Conservation (phyloP, 2,888 invertebrate species). For the Thecophora atra region DNA sequence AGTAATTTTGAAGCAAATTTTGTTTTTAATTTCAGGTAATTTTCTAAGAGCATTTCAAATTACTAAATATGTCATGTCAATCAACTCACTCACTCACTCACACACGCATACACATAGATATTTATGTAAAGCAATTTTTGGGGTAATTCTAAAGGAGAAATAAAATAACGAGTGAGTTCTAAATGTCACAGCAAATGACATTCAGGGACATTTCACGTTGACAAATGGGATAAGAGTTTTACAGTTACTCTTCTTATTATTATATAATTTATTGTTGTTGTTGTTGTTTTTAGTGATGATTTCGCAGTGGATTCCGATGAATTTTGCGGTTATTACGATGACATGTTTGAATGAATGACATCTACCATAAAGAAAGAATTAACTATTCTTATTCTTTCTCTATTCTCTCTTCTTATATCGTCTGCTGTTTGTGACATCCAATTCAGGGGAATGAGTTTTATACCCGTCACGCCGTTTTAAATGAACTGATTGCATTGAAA, state of each 20-base stretch:
- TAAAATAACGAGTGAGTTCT: background rate
- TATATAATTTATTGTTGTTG: background rate
- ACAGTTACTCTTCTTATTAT: background rate
- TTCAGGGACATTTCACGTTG: constrained; percentile 20
- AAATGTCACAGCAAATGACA: constrained; percentile 25
- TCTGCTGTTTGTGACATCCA: too few relatives aligned
- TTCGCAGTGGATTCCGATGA: too few relatives aligned
- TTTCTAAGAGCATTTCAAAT: too few relatives aligned
- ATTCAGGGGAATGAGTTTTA: too few relatives aligned
- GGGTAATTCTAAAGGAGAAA: background rate
- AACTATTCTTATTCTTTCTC: background rate
- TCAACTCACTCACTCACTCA: too few relatives aligned
- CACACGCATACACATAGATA: too few relatives aligned
- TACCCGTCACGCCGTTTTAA: too few relatives aligned
- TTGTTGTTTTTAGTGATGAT: constrained; percentile 1
- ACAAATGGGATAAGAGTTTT: constrained; percentile 27
- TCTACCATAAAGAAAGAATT: background rate
- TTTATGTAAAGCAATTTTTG: too few relatives aligned
- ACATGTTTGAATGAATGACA: constrained; percentile 29
- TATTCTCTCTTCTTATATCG: background rate
- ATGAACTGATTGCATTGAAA: constrained; percentile 13
- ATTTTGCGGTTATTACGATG: background rate
- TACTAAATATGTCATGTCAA: too few relatives aligned
- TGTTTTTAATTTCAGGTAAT: too few relatives aligned
- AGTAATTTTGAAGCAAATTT: too few relatives aligned